phyloP scores from a whole-genome alignment of 1,140 invertebrate genomes.

The Drosophila lacteicornis region DNA sequence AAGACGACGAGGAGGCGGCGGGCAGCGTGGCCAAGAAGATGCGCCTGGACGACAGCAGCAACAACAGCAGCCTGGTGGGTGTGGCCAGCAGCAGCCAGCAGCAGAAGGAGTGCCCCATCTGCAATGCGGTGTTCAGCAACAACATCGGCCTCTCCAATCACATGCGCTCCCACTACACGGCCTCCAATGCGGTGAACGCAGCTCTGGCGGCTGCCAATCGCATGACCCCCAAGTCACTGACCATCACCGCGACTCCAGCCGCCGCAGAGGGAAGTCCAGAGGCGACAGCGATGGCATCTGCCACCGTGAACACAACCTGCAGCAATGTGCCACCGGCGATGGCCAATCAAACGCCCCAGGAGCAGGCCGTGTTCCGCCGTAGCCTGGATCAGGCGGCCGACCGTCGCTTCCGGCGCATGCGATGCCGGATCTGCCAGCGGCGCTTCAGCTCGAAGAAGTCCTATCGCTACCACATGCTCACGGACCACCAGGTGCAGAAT shows the following conservation, averaged over 20 bases:
- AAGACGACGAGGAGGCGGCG: slow-evolving; percentile 71
- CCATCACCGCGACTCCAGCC: slow-evolving; percentile 68
- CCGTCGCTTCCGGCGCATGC: slow-evolving; percentile 80
- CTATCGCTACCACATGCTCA: slow-evolving; percentile 83
- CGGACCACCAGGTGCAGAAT: slow-evolving; percentile 83
- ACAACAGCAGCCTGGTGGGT: slow-evolving; percentile 60
- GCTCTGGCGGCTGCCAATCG: slow-evolving; percentile 66
- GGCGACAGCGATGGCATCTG: background rate
- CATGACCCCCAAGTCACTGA: slow-evolving; percentile 76
- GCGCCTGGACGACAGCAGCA: slow-evolving; percentile 72
- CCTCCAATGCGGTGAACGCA: slow-evolving; percentile 63
- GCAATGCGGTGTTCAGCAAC: slow-evolving; percentile 80
- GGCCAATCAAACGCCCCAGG: slow-evolving; percentile 61
- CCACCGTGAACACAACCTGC: too few species aligned
- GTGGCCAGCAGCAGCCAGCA: slow-evolving; percentile 38
- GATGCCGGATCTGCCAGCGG: slow-evolving; percentile 81
- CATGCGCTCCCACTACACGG: slow-evolving; percentile 81
- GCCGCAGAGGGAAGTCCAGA: slow-evolving; percentile 21
- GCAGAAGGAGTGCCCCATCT: slow-evolving; percentile 81
- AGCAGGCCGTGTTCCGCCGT: slow-evolving; percentile 72
- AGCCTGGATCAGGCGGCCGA: slow-evolving; percentile 79
- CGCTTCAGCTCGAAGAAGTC: slow-evolving; percentile 83
- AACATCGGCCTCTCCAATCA: slow-evolving; percentile 84
- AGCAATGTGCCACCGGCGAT: slow-evolving; percentile 54
- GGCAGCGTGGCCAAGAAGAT: slow-evolving; percentile 74